Percentiles rank a stretch among this genome's conserved stretches.
Evolutionary conservation across 2,113 vertebrate species (phyloP).

Genomic region (Pangasianodon gigas): DNA sequence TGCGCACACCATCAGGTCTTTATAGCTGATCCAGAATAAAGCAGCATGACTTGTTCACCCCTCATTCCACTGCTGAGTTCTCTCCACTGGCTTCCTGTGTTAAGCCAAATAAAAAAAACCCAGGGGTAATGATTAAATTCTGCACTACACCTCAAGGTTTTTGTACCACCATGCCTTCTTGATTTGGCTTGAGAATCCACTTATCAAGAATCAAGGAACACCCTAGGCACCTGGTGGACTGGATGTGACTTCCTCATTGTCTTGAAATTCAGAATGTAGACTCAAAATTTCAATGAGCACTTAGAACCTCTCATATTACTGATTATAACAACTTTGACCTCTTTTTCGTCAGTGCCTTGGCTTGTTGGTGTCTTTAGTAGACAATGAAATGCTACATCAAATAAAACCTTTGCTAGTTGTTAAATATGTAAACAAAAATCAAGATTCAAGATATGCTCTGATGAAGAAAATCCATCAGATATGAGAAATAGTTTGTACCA

Average conservation of each 20-base stretch:
- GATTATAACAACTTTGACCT: not conserved
- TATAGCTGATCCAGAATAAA: constrained; percentile 7
- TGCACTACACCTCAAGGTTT: not conserved
- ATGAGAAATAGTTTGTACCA: not conserved
- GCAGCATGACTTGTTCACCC: not conserved
- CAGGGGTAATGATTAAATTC: not conserved
- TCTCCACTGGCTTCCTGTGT: not conserved
- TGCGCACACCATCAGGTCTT: not conserved
- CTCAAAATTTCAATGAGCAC: not conserved
- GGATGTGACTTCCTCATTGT: not conserved
- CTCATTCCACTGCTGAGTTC: not conserved
- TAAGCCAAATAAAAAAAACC: not conserved
- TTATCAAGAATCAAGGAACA: not conserved
- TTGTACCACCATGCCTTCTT: not conserved
- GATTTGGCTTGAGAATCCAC: not conserved
- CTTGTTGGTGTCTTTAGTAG: not conserved
- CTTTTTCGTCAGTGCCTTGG: not conserved
- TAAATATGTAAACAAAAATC: not conserved
- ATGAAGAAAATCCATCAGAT: too few species aligned
- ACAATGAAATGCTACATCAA: not conserved
- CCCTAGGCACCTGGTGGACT: not conserved
- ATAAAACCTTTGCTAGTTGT: not conserved
- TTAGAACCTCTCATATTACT: not conserved
- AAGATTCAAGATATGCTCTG: too few species aligned
- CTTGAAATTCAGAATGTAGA: not conserved